Evolutionary conservation across 2,113 vertebrate species (phyloP), one percentile per base, ranked within the genome.

Genomic region (Thermophis baileyi): DNA sequence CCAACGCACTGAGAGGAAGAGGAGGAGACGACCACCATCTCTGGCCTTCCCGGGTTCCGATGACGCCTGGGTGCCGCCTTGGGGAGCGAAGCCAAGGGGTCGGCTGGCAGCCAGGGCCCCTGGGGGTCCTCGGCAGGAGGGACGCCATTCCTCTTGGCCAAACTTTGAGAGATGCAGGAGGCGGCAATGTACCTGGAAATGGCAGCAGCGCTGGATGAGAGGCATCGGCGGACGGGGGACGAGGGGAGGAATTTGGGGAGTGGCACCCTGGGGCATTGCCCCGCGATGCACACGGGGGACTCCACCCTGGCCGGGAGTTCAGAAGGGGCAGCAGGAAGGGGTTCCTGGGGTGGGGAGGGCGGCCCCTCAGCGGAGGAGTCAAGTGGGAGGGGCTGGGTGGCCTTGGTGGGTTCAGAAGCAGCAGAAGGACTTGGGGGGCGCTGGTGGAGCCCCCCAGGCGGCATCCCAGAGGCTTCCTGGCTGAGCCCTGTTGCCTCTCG

Each of bases 101-200:
- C 4, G 0, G 87, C 85, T 44, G 63, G 60, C 7, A 94, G 49
- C 90, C 53, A 51, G 5, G 93, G 90, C 0, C 3, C 44, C 0
- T 12, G 69, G 10, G 14, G 53, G n/a, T 93, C 93, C 35, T 91
- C 69, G 0, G 16, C 6, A 1, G 24, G 53, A 44, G 87, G 35
- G 3, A 2, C 18, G 0, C 90, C 93, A 0, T 85, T 89, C 24
- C 96, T 97, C 90, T 96, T 98, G 1, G 98, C 97, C 93, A 98
- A 96, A 63, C 97, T 98, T 95, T 98, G 98, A 88, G 98, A 98
- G 93, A 98, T 98, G 63, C 98, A 98, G 14, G 98, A 98, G 9
- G 98, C 98, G 1, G 98, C 98, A 49, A 98, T 95, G 49, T 98
- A 98, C 91, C 98, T 97, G 1, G 97, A 97, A 12, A 98, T 97